Base-by-base conservation (phyloP, 2,797 vertebrate genomes). In the Diceros bicornis region DNA sequence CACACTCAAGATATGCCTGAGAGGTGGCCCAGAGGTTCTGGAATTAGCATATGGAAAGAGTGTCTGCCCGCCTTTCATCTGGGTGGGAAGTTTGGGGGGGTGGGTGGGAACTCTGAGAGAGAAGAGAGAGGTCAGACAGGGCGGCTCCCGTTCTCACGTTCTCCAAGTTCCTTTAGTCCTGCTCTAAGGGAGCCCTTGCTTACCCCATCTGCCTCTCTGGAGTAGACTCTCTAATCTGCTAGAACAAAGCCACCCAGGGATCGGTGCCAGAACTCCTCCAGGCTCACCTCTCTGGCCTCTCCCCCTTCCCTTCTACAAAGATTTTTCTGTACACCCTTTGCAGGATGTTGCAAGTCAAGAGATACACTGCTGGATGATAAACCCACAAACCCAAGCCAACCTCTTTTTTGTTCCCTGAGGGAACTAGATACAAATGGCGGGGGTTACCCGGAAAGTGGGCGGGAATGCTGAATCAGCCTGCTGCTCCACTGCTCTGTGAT, bases 161-260 rank as follows among this genome's bases (percentile, higher is more conserved):
- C 74, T 81, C 47, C 2, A 4, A 55, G n/a, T 61, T 50, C 74
- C 41, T 75, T 34, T 41, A 72, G 68, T 23, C 10, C 57, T 69
- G 44, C 78, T 89, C 2, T 29, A 32, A 85, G 86, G 82, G 57
- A 94, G 84, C 69, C 64, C 59, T 23, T 27, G 59, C 87, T 94
- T 57, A 91, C 59, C 37, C 62, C 4, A 0, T 44, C 55, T 20
- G 81, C 86, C 77, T 93, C 66, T 89, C 74, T 61, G 13, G 52
- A 32, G 50, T 34, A 89, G 83, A 86, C 81, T 75, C 66, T 86
- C 86, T 86, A 93, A 95, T 87, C 91, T n/a, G 0, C 69, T n/a
- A 29, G 44, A 93, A 87, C 89, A 95, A 92, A 96, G 59, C 64
- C 5, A 34, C n/a, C 29, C 17, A 47, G 97, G 62, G 86, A 62